Conservation (phyloP, 2,888 invertebrate species). For the Proisotoma minuta region DNA sequence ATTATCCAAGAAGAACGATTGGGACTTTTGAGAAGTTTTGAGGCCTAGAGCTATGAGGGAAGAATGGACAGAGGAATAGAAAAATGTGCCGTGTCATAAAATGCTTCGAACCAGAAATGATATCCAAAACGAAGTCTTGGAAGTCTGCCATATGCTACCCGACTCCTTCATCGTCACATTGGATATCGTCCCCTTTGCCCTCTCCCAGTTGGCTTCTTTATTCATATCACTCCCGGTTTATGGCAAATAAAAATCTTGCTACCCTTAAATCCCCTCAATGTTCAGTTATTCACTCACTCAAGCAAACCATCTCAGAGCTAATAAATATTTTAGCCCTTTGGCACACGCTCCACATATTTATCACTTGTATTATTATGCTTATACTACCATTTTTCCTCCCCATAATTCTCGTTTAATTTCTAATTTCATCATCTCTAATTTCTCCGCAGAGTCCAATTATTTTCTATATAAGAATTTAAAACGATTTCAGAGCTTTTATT, state of each 20-base stretch:
- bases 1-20: constrained; percentile 12
- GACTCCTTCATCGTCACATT: not conserved
- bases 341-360: constrained; percentile 2
- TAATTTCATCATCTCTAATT: too few species aligned
- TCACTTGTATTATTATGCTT: not conserved
- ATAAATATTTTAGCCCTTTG: constrained; percentile 8
- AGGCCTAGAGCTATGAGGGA: not conserved
- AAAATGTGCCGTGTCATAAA: constrained; percentile 15
- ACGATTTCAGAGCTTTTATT: too few species aligned
- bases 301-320: not conserved
- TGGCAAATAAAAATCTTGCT: constrained; percentile 11
- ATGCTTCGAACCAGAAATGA: constrained; percentile 15
- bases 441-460: too few species aligned
- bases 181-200: not conserved
- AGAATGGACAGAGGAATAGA: not conserved
- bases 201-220: constrained; percentile 1
- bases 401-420: too few species aligned
- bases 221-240: constrained; percentile 11
- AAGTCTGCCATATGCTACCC: constrained; percentile 10
- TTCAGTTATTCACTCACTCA: constrained; percentile 9
- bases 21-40: not conserved
- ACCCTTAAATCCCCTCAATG: not conserved
- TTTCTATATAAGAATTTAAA: too few species aligned
- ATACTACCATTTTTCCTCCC: too few species aligned
- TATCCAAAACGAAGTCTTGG: constrained; percentile 12